A percentile compares a stretch with the other conserved stretches of the same genome.
phyloP scores from a whole-genome alignment of 2,113 vertebrate genomes.

The Leptobrachium leishanense region DNA sequence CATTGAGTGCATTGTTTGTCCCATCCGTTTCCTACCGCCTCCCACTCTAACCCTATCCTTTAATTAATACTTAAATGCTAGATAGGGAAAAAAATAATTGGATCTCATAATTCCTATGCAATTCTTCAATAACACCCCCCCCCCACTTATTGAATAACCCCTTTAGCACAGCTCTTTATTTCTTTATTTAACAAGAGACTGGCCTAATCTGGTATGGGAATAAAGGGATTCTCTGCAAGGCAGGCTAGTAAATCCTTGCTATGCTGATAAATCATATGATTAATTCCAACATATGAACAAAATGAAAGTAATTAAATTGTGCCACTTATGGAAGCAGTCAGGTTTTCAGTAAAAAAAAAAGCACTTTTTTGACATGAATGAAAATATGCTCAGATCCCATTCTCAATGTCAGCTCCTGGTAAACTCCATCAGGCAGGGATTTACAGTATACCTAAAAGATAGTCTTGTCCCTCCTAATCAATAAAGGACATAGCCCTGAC shows the following conservation, averaged over 20 bases:
- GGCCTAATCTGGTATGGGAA: not conserved
- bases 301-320: slow-evolving; percentile 35
- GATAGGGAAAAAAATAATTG: no score
- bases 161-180: not conserved
- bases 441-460: slow-evolving; percentile 30
- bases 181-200: not conserved
- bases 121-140: no score
- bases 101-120: no score
- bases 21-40: no score
- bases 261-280: slow-evolving; percentile 28
- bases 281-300: slow-evolving; percentile 24
- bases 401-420: not conserved
- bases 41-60: no score
- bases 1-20: no score
- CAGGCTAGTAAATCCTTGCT: slow-evolving; percentile 13
- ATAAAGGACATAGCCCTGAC: slow-evolving; percentile 28
- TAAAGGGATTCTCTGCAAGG: slow-evolving; percentile 18
- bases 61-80: no score
- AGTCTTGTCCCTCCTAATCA: slow-evolving; percentile 32
- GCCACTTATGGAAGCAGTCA: slow-evolving; percentile 20
- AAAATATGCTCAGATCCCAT: slow-evolving; percentile 16
- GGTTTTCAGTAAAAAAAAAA: not conserved
- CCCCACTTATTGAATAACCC: no score
- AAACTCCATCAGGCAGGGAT: slow-evolving; percentile 7
- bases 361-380: slow-evolving; percentile 8